Base-by-base conservation (phyloP, 2,888 invertebrate species). In the Autographa pulchrina region DNA sequence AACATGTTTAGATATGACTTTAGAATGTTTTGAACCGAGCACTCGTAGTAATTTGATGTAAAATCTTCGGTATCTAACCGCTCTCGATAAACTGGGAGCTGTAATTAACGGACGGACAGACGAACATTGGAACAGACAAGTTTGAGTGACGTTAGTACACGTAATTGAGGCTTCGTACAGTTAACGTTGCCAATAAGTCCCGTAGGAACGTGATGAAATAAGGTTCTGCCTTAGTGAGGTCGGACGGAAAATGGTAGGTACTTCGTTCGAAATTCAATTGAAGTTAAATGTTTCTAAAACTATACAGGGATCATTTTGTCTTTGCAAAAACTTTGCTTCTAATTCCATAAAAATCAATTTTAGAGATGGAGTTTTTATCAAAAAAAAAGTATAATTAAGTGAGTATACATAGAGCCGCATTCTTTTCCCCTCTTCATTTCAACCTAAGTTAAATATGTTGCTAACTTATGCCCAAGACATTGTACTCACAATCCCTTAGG, bases 1-100 rank as follows among this genome's bases (percentile, higher is more conserved):
- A 20, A 54, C 38, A 48, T 74, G 77, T 83, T 83, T 85, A 77
- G 78, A 81, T 81, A 82, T 73, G 62, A 77, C 78, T 74, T 73
- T 65, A 77, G 65, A 77, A 75, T 75, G 73, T 81, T 82, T 80
- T 75, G 72, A 74, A 80, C 75, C 65, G 65, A 59, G 52, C 65
- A 69, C 70, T 69, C 54, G 68, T 72, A 64, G 70, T 75, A 76
- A 72, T 72, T 80, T 70, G 58, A 81, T 75, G 71, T 75, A 72
- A 78, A 83, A 78, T 68, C 65, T 65, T 68, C 48, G 64, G 52
- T 61, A 72, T 54, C 70, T 58, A 41, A 35, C 32, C 62, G 25
- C 48, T 20, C 25, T 52, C 31, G 59, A 69, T 67, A 59, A 38
- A 13, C 8, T 58, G 56, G 16, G 60, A 69, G 58, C 69, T 72